Base-by-base conservation (phyloP, 2,113 vertebrate genomes). In the Lagopus muta region DNA sequence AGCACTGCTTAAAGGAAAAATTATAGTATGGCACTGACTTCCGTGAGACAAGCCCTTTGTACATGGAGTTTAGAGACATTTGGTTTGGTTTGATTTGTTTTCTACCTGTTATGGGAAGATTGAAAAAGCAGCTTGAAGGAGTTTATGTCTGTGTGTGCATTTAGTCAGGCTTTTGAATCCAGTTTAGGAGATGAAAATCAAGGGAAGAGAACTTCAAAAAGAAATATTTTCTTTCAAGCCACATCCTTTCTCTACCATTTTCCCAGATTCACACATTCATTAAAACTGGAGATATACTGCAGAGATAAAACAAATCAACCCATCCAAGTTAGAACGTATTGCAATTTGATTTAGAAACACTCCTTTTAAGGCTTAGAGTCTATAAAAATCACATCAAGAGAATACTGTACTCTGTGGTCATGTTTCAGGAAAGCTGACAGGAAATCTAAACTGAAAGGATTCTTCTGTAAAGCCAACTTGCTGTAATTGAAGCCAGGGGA, bases 381-480 rank as follows among this genome's bases (percentile, higher is more conserved):
- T 82, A 45, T 92, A 90, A 94, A 95, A 92, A 17, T 50, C 72
- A 94, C 88, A 96, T 58, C 67, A 90, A 93, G 89, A 80, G 74
- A 92, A 83, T 67, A 86, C 9, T 79, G 62, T 78, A 40, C 82
- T 92, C 75, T 88, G 84, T 1, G 79, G 89, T 93, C 87, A 93
- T 91, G 93, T 91, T 57, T 89, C 89, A 91, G 65, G 48, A 91
- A 95, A 94, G 58, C 75, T 95, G 94, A 93, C 84, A 95, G 96
- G 94, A 96, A 96, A 94, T 94, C 92, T 96, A 94, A 96, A 95
- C 93, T 93, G 95, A 93, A 92, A 91, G 61, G 85, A 93, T 93
- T 94, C 91, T 74, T 95, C 87, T 93, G 61, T 89, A 86, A 81
- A 93, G 94, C 91, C 91, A 94, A 86, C 82, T 91, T 71, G 45